Conservation (phyloP, 37 sponge, comb jelly and placozoan genomes). For the Cliona cf. orientalis region DNA sequence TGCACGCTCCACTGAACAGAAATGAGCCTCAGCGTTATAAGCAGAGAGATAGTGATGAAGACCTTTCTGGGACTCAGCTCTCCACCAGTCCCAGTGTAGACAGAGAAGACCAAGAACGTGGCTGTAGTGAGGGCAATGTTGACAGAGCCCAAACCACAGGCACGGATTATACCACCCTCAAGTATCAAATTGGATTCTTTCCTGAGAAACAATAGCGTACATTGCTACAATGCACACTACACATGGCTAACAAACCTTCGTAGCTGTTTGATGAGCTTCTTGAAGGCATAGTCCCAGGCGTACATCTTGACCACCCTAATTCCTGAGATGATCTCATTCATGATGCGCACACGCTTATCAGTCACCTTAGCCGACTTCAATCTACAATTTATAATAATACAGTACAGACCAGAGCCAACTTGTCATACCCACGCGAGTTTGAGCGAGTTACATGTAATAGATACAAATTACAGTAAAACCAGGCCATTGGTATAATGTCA, state of each 20-base stretch:
- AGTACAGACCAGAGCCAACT: no score
- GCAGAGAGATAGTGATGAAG: constrained; percentile 39
- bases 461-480: no score
- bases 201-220: constrained; percentile 2
- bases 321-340: constrained; percentile 88
- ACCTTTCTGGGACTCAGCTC: constrained; percentile 34
- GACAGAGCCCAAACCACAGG: constrained; percentile 14
- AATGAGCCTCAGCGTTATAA: constrained; percentile 21
- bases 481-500: no score
- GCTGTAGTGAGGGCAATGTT: neutral
- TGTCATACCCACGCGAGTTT: no score
- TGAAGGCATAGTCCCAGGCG: constrained; percentile 90
- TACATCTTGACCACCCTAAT: constrained; percentile 94
- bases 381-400: no score
- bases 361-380: constrained; percentile 67
- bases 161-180: constrained; percentile 24
- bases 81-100: constrained; percentile 23
- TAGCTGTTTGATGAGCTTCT: constrained; percentile 38
- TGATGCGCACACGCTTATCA: constrained; percentile 75
- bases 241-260: no score
- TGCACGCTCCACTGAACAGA: constrained; percentile 7
- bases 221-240: neutral
- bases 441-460: neutral
- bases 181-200: constrained; percentile 2
- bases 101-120: constrained; percentile 9